Base-by-base conservation (phyloP, 2,113 vertebrate species). In the Gobiocypris rarus region DNA sequence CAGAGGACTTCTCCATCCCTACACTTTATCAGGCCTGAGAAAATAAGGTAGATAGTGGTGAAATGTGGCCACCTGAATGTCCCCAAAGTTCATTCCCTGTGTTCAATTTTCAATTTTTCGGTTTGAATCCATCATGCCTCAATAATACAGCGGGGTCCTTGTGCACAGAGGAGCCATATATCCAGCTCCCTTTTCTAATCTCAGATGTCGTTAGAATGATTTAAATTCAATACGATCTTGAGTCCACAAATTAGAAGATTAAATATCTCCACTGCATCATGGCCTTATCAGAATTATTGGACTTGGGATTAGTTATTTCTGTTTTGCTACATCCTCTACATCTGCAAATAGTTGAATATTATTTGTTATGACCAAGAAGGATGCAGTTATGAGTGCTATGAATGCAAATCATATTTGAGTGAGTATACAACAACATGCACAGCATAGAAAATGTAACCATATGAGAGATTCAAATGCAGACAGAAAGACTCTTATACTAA, bases 31-130 rank as follows among this genome's bases (percentile, higher is more conserved):
- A 14, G 82, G 75, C 58, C 74, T 89, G 85, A 82, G 78, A 84
- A 88, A 87, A 75, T 75, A 69, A 45, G 22, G 52, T 87, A 74
- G 77, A 50, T 48, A 48, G 70, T 74, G 58, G 83, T 76, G 76
- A 80, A 83, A 63, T 75, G 58, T 84, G 52, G 73, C 58, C 83
- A 70, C 83, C 45, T 77, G 88, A 84, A 80, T 78, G 79, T 88
- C 79, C 45, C 2, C 83, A 67, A 84, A 90, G 88, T 93, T 87
- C 9, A 90, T 91, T 89, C 84, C 86, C 86, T 83, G n/a, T 74
- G 89, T 91, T 92, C 88, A 91, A 90, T 94, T 92, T 91, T 92
- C 88, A 91, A 90, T 94, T 92, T 92, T 91, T 88, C 89, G 87
- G 71, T 89, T 89, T 84, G 81, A 92, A 89, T 85, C 87, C 86